phyloP scores from a whole-genome alignment of 30 jellyfish, hydroid and myxozoan species.

The Clytia hemisphaerica region DNA sequence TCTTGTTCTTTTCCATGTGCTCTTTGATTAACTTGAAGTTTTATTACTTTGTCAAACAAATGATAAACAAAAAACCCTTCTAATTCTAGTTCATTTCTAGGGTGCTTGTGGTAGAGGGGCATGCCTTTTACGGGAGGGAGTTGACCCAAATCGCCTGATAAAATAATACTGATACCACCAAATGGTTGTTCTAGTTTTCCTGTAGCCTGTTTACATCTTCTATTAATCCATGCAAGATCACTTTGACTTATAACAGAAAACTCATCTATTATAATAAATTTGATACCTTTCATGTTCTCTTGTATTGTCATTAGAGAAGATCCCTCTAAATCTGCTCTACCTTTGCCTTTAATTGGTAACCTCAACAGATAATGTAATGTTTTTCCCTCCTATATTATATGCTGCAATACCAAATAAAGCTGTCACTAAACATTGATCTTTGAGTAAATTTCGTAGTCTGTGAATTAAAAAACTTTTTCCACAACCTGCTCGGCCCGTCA shows the following conservation, averaged over 20 bases:
- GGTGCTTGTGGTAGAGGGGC: constrained; percentile 11
- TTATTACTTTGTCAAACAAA: constrained; percentile 17
- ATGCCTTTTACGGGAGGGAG: constrained; percentile 22
- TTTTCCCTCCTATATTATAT: constrained; percentile 13
- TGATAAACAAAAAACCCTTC: constrained; percentile 13
- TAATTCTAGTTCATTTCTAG: constrained; percentile 4
- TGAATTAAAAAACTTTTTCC: constrained; percentile 30
- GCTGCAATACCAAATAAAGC: constrained; percentile 14
- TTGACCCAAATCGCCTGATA: constrained; percentile 19
- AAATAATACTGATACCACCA: constrained; percentile 12
- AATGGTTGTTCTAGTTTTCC: neutral
- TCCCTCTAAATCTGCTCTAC: neutral
- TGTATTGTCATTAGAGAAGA: neutral
- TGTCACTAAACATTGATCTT: neutral
- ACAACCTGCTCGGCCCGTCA: constrained; percentile 21
- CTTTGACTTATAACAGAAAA: constrained; percentile 10
- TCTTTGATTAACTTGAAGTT: neutral
- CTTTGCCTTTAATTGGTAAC: constrained; percentile 2
- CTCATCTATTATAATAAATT: constrained; percentile 8
- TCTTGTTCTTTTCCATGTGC: neutral
- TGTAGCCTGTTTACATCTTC: constrained; percentile 20
- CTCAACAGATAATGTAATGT: constrained; percentile 16
- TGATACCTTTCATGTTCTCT: neutral
- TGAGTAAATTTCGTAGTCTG: constrained; percentile 5
- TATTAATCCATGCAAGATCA: constrained; percentile 26